These are phyloP conservation scores for Fulmarus glacialis DNA, from an alignment of 2,113 vertebrate species.

Conservation along the genomic window DNA sequence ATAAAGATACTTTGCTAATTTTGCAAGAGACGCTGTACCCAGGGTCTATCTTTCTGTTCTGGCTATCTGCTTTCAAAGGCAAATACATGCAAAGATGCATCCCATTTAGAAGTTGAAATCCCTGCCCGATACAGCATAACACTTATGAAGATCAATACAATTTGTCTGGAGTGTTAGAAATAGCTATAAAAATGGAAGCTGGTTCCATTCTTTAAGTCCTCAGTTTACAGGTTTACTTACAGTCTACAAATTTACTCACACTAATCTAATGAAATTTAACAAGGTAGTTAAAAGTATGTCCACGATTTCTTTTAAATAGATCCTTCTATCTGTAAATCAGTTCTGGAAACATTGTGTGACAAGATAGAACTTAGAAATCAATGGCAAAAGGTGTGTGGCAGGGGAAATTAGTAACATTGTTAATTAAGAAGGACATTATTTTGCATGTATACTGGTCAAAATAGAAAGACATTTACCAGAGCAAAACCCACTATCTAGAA, in stretches of 20 bases:
- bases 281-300: background rate
- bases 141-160: background rate
- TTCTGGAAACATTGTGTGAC: background rate
- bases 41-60: background rate
- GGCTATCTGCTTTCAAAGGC: background rate
- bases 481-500: background rate
- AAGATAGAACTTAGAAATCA: background rate
- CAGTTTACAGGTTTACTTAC: background rate
- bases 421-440: background rate
- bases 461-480: background rate
- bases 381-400: background rate
- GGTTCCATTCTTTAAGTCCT: background rate
- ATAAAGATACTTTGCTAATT: background rate
- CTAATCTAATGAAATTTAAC: background rate
- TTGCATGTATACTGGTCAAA: background rate
- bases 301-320: background rate
- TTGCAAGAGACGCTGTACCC: background rate
- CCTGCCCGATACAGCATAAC: background rate
- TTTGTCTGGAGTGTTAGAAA: background rate
- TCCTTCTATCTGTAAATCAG: background rate
- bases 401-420: background rate
- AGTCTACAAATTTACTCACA: background rate
- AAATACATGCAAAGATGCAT: background rate
- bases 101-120: background rate
- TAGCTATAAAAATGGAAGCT: background rate